phyloP scores from a whole-genome alignment of 2,113 vertebrate genomes.

The Nyctereutes procyonoides region DNA sequence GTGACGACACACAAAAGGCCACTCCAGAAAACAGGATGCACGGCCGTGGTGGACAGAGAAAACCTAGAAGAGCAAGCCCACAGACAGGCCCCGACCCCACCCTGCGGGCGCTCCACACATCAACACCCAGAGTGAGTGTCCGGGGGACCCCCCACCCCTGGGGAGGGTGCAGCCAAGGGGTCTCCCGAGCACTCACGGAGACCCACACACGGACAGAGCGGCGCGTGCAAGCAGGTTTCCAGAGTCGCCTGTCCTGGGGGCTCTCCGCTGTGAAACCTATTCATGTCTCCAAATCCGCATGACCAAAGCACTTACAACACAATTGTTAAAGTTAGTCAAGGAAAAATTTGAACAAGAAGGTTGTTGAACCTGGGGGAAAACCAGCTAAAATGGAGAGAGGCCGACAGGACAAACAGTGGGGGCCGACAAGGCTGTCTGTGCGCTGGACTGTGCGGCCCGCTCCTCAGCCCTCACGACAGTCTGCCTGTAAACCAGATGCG shows the following conservation, averaged over 20 bases:
- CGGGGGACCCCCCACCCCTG: neutral
- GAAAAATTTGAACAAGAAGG: neutral
- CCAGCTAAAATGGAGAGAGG: neutral
- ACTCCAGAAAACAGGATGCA: neutral
- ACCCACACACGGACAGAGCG: accelerated
- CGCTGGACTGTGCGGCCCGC: constrained; percentile 3
- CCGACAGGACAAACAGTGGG: neutral
- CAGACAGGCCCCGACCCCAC: neutral
- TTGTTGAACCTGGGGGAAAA: neutral
- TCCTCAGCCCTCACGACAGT: neutral
- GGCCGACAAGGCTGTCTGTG: neutral
- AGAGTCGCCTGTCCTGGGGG: neutral
- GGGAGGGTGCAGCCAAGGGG: neutral
- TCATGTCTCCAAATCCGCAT: neutral
- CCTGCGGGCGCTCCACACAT: neutral
- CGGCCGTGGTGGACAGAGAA: neutral
- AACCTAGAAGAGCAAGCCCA: neutral
- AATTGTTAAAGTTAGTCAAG: neutral
- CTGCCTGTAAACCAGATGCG: neutral
- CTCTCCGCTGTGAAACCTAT: neutral
- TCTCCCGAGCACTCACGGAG: neutral
- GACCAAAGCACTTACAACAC: neutral
- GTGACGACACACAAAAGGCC: neutral
- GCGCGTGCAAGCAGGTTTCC: neutral
- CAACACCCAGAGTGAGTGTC: neutral